Percentiles rank a stretch among this genome's conserved stretches.
Conservation (phyloP, 2,888 invertebrate species). For the Leptodirus hochenwartii region DNA sequence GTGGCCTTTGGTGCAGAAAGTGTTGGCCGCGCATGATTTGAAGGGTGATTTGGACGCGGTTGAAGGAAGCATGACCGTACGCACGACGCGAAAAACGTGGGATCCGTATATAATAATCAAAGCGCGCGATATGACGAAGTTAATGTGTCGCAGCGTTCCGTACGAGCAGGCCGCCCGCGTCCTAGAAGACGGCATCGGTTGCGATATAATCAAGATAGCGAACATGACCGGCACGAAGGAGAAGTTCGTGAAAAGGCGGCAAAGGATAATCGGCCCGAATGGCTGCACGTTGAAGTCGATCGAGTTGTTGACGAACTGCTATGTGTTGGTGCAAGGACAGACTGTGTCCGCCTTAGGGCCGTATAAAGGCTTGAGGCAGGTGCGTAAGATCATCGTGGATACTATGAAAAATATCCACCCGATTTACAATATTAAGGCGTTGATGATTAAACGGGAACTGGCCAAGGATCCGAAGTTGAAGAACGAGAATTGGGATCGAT, state of each 20-base stretch:
- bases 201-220: slow-evolving; percentile 94
- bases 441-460: slow-evolving; percentile 94
- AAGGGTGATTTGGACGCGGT: slow-evolving; percentile 81
- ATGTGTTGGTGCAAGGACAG: slow-evolving; percentile 91
- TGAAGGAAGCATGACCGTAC: slow-evolving; percentile 88
- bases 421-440: slow-evolving; percentile 89
- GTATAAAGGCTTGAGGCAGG: slow-evolving; percentile 74
- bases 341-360: slow-evolving; percentile 96
- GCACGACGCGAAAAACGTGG: slow-evolving; percentile 93
- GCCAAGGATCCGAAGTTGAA: slow-evolving; percentile 82
- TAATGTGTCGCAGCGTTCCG: slow-evolving; percentile 89
- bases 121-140: slow-evolving; percentile 87
- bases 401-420: slow-evolving; percentile 99
- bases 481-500: slow-evolving; percentile 92
- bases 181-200: slow-evolving; percentile 74
- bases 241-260: slow-evolving; percentile 86
- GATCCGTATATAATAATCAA: slow-evolving; percentile 96
- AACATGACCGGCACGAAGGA: slow-evolving; percentile 79
- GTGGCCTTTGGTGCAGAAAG: slow-evolving; percentile 88
- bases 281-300: slow-evolving; percentile 97
- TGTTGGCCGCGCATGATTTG: slow-evolving; percentile 57
- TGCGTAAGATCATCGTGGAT: slow-evolving; percentile 79
- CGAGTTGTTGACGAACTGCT: slow-evolving; percentile 89
- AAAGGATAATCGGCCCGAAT: slow-evolving; percentile 89
- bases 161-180: slow-evolving; percentile 85